Percentiles rank a stretch among this genome's conserved stretches.
Evolutionary conservation across 2,888 invertebrate species (phyloP).

Genomic region (Plusia festucae): DNA sequence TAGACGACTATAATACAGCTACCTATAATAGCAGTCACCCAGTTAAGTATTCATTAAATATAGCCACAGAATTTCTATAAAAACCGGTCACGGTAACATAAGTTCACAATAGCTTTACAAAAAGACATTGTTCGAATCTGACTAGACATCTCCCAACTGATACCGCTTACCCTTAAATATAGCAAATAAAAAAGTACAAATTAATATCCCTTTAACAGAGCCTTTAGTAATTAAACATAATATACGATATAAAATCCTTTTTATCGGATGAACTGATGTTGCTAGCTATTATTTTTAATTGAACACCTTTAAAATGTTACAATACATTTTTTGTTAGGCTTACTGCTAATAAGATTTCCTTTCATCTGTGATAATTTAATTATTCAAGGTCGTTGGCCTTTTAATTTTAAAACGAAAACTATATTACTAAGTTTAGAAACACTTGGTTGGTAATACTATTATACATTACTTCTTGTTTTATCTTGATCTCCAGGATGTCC

Average conservation of each 20-base stretch:
- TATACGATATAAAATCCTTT: conserved; percentile 26
- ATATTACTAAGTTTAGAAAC: not conserved
- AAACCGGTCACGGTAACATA: not conserved
- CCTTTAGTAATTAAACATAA: conserved; percentile 32
- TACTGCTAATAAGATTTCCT: not conserved
- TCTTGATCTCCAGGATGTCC: too few relatives aligned
- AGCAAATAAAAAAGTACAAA: not conserved
- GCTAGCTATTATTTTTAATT: conserved; percentile 43
- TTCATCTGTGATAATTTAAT: conserved; percentile 1
- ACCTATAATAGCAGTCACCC: too few relatives aligned
- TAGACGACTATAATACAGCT: too few relatives aligned
- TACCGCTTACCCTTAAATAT: not conserved
- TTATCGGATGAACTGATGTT: conserved; percentile 12
- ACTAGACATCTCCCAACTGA: too few relatives aligned
- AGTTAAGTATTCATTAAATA: too few relatives aligned
- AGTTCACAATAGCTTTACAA: not conserved
- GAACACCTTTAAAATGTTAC: not conserved
- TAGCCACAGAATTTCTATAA: too few relatives aligned
- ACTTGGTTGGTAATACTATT: not conserved
- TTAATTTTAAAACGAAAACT: not conserved
- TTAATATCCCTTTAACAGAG: conserved; percentile 34
- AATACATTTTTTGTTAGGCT: not conserved
- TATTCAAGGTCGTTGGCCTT: not conserved
- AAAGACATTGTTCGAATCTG: not conserved
- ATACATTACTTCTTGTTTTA: too few relatives aligned